phyloP scores from a whole-genome alignment of 1,140 invertebrate species.

The Oryzaephilus surinamensis region DNA sequence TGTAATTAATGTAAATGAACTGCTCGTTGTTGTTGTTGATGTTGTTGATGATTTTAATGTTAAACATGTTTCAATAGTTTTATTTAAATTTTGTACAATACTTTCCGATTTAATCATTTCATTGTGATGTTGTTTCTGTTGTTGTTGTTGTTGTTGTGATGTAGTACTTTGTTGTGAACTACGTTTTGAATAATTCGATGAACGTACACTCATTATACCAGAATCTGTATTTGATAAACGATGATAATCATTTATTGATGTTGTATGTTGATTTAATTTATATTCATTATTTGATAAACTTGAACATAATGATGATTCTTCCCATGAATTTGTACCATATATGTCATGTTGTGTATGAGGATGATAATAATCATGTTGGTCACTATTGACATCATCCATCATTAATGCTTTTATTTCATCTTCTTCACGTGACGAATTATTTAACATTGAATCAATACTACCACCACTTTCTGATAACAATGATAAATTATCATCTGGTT shows the following conservation, averaged over 20 bases:
- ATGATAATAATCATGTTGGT: not conserved
- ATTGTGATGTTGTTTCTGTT: conserved; percentile 1
- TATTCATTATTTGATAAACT: conserved; percentile 27
- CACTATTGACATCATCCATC: conserved; percentile 19
- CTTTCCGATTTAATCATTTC: conserved; percentile 25
- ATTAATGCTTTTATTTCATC: conserved; percentile 50
- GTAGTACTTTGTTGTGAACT: conserved; percentile 45
- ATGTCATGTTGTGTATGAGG: not conserved
- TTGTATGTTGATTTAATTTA: no score
- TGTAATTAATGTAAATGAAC: no score
- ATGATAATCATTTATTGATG: conserved; percentile 21
- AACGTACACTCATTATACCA: conserved; percentile 64
- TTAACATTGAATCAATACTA: conserved; percentile 72
- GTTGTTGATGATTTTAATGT: conserved; percentile 4
- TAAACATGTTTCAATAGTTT: conserved; percentile 1
- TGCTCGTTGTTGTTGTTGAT: conserved; percentile 14
- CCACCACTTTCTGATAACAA: conserved; percentile 63
- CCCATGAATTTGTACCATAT: conserved; percentile 16
- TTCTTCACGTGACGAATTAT: conserved; percentile 69
- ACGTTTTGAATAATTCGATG: conserved; percentile 47
- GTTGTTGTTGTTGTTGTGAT: not conserved
- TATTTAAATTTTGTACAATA: conserved; percentile 10
- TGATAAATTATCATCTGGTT: conserved; percentile 57
- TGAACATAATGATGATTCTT: conserved; percentile 27
- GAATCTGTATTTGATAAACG: conserved; percentile 43